Evolutionary conservation across 2,888 invertebrate species (phyloP), one percentile per base, ranked within the genome.

Genomic region (Xanthia icteritia): DNA sequence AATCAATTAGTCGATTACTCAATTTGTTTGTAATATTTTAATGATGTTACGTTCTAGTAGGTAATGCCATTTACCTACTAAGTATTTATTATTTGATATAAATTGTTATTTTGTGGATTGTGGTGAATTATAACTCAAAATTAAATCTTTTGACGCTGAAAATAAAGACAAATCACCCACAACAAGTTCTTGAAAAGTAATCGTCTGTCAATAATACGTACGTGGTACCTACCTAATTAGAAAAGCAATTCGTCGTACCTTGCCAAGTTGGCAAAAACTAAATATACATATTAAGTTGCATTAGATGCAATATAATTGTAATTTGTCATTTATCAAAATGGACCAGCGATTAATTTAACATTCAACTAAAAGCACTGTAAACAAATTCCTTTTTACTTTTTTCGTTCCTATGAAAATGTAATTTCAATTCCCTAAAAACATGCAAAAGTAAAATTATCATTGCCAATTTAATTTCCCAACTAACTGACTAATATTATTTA

Each of bases 1-100:
- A 45, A 77, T 60, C 65, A 70, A 56, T 71, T 74, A 71, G 6
- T 65, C 65, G 67, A 71, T 66, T 36, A 51, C 58, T 51, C 31
- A 31, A 51, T 23, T 42, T 31, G 20, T 11, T n/a, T 36, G 4
- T 42, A 42, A 11, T 42, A 42, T 42, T 45, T 56, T 4, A 8
- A 58, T 39, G 15, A 15, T 36, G 13, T 61, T 76, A n/a, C 27
- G 9, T 51, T 51, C 17, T n/a, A 51, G 3, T 17, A 42, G 1
- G 36, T 39, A n/a, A 17, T 8, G 15, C 11, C 27, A 31, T 17
- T 56, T 56, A 72, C 36, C 67, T 4, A 31, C 42, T 17, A 56
- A n/a, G 8, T 20, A 36, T 11, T 5, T 66, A 9, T 20, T 20
- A 9, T 39, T 45, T n/a, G 5, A n/a, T 23, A 56, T 2, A 17